A percentile compares a stretch with the other conserved stretches of the same genome.
Evolutionary conservation across 2,888 invertebrate genomes (phyloP).

Genomic region (Leptothorax acervorum): DNA sequence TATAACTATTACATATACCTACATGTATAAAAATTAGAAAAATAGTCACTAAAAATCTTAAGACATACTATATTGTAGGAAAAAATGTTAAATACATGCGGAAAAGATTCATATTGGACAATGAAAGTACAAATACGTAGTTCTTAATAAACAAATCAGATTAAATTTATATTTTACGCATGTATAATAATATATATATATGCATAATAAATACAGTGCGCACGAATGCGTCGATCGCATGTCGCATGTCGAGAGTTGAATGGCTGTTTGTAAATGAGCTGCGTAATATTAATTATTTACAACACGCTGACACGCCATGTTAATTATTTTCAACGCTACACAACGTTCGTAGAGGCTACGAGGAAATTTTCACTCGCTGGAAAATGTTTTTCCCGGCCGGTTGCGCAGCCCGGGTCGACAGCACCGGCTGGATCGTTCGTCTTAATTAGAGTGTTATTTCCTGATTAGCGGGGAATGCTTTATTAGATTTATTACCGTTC

Average conservation of each 20-base stretch:
- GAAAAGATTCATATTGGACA: background rate
- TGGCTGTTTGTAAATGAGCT: conserved; percentile 19
- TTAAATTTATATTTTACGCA: background rate
- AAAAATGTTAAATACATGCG: background rate
- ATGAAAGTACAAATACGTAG: background rate
- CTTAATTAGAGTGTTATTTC: conserved; percentile 78
- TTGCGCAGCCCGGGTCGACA: conserved; percentile 33
- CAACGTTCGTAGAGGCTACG: conserved; percentile 11
- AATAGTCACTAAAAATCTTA: background rate
- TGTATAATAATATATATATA: background rate
- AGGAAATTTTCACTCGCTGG: conserved; percentile 45
- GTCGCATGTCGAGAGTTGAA: conserved; percentile 42
- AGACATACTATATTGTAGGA: background rate
- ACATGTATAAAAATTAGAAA: background rate
- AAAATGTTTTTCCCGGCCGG: conserved; percentile 43
- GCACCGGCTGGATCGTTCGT: conserved; percentile 69
- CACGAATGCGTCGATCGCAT: background rate
- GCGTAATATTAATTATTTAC: conserved; percentile 44
- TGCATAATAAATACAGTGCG: background rate
- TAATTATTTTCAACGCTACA: conserved; percentile 67
- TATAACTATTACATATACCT: background rate
- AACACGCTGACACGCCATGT: conserved; percentile 59
- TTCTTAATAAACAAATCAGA: conserved; percentile 7
- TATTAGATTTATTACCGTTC: conserved; percentile 76
- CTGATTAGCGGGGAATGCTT: conserved; percentile 76